Evolutionary conservation across 2,888 invertebrate species (phyloP), one percentile per base, ranked within the genome.

Genomic region (Pimpla rufipes): DNA sequence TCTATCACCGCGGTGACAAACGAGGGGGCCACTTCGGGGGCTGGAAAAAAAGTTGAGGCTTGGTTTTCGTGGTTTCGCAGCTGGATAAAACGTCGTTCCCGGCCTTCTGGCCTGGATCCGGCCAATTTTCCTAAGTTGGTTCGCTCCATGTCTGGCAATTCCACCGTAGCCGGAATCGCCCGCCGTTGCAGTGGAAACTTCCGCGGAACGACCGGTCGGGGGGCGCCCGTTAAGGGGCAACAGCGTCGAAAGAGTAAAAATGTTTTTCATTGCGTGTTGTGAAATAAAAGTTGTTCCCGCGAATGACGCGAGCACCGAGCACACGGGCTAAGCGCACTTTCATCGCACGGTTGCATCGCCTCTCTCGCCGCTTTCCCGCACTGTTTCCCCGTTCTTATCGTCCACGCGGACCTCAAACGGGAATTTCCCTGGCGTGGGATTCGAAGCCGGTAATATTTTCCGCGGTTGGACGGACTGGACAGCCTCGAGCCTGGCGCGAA

Each of bases 271-370:
- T 7, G 42, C 18, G 35, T 40, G 37, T 57, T 57, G 37, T 45
- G 23, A 42, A 79, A 37, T 23, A 23, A 23, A 57, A n/a, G 57
- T 45, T 21, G 35, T 23, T 67, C 18, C 5, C 18, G 18, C 18
- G 11, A 47, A 66, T 40, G 29, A 66, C 37, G 71, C n/a, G 55
- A 35, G 66, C 21, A 35, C 7, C 8, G 62, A 37, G 23, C 47
- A 59, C 74, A 5, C 74, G 2, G 74, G 47, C 59, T 52, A 62
- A 79, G 45, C 59, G 57, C 67, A 79, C 11, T 68, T 79, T 79
- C 42, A 79, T 40, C 2, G 21, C 50, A 35, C 67, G 42, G 67
- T 67, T 57, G 16, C 57, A n/a, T 13, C 4, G n/a, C 40, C n/a
- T 75, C 64, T 64, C 29, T 66, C 40, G 29, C 4, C 21, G 6